Base-by-base conservation (phyloP, 2,797 vertebrate species). In the Hybognathus amarus region DNA sequence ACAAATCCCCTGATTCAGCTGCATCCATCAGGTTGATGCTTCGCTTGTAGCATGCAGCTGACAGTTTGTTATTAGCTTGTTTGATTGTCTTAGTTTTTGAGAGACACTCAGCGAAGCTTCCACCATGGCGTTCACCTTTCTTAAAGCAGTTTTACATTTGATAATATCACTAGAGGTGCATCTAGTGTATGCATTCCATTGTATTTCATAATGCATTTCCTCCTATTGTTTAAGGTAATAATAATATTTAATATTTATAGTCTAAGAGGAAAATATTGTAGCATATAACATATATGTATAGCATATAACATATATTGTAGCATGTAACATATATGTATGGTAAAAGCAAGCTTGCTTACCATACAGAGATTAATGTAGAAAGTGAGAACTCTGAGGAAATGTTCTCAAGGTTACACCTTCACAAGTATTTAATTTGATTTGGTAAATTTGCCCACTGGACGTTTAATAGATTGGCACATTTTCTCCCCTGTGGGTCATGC, bases 291-390 rank as follows among this genome's bases (percentile, higher is more conserved):
- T n/a, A n/a, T n/a, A n/a, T n/a, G n/a, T n/a, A n/a, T n/a, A n/a
- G n/a, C n/a, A n/a, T n/a, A n/a, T n/a, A n/a, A n/a, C n/a, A n/a
- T n/a, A n/a, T n/a, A n/a, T n/a, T n/a, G n/a, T n/a, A n/a, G n/a
- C n/a, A n/a, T n/a, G n/a, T n/a, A n/a, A n/a, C n/a, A n/a, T n/a
- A n/a, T n/a, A n/a, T n/a, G n/a, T n/a, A n/a, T n/a, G 77, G 71
- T 24, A 18, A 82, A 50, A 63, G 59, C 61, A 45, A 59, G 79
- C 80, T 80, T 77, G 20, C 54, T 87, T 64, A 63, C 80, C 86
- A 85, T 74, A 75, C 83, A 47, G 64, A 85, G 77, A 83, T 85
- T 84, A 80, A 89, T 88, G 84, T 80, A 66, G 33, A 83, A 88
- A 45, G 40, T 69, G 79, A 75, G 47, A 80, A 69, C 42, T 75